Evolutionary conservation across 2,797 vertebrate species (phyloP).

Genomic region (Peromyscus melanophrys): DNA sequence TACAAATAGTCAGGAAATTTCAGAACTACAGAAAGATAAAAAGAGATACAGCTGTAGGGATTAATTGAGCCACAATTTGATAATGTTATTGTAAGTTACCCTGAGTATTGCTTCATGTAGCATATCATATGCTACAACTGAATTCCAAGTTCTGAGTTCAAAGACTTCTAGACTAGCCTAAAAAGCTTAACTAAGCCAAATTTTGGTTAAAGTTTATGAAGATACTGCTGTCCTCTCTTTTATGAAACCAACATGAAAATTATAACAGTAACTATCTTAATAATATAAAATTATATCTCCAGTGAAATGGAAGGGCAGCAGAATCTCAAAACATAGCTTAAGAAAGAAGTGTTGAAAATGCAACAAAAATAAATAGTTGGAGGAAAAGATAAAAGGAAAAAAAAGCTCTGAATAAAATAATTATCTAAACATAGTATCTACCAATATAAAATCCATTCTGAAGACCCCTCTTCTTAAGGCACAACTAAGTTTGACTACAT

Average conservation of each 20-base stretch:
- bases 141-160: not conserved
- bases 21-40: not conserved
- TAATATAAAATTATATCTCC: not conserved
- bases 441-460: not conserved
- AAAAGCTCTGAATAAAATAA: not conserved
- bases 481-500: not conserved
- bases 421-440: not conserved
- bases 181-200: not conserved
- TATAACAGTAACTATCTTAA: not conserved
- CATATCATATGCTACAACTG: not conserved
- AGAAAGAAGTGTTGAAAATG: not conserved
- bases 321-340: not conserved
- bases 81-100: not conserved
- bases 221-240: not conserved
- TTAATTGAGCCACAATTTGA: not conserved
- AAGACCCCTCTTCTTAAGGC: not conserved
- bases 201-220: conserved; percentile 12
- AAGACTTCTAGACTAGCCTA: not conserved
- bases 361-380: not conserved
- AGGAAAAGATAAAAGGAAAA: not conserved
- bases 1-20: not conserved
- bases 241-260: conserved; percentile 26
- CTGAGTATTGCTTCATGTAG: not conserved
- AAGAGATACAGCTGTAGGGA: not conserved
- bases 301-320: not conserved